These are phyloP conservation scores for Drosophila subquinaria DNA, from an alignment of 2,888 invertebrate species.

Conservation along the genomic window DNA sequence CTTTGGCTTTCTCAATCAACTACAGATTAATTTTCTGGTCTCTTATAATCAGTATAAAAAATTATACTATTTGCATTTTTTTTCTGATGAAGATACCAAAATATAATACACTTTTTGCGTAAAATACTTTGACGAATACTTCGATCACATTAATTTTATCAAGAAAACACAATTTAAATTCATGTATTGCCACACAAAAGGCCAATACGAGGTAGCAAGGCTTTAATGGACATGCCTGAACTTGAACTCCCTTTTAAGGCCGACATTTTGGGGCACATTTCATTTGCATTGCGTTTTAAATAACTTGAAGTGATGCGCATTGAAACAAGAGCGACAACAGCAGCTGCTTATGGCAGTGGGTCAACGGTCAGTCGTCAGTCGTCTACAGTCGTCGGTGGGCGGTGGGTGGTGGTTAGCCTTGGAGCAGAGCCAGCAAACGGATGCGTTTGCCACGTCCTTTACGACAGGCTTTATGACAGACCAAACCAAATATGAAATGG, in stretches of 20 bases:
- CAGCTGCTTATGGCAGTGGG: conserved; percentile 49
- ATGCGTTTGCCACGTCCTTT: conserved; percentile 38
- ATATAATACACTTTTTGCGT: no score
- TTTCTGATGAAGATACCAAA: no score
- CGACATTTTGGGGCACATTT: conserved; percentile 47
- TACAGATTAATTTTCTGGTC: no score
- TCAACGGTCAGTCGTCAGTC: conserved; percentile 11
- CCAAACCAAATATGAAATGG: conserved; percentile 56
- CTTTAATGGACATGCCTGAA: conserved; percentile 35
- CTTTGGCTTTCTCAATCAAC: no score
- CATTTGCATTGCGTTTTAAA: conserved; percentile 65
- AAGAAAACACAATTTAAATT: background rate
- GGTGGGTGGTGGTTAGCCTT: conserved; percentile 24
- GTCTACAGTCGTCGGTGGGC: conserved; percentile 7
- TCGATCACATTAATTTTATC: background rate
- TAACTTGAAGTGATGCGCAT: conserved; percentile 51
- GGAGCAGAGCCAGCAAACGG: conserved; percentile 46
- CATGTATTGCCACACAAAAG: background rate
- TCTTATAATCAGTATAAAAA: no score
- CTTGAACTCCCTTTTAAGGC: conserved; percentile 54
- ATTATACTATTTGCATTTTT: no score
- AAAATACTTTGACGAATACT: no score
- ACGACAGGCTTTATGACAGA: conserved; percentile 52
- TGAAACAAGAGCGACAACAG: conserved; percentile 45
- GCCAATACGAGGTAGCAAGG: background rate